Base-by-base conservation (phyloP, 2,113 vertebrate species). In the Xerus inauris region DNA sequence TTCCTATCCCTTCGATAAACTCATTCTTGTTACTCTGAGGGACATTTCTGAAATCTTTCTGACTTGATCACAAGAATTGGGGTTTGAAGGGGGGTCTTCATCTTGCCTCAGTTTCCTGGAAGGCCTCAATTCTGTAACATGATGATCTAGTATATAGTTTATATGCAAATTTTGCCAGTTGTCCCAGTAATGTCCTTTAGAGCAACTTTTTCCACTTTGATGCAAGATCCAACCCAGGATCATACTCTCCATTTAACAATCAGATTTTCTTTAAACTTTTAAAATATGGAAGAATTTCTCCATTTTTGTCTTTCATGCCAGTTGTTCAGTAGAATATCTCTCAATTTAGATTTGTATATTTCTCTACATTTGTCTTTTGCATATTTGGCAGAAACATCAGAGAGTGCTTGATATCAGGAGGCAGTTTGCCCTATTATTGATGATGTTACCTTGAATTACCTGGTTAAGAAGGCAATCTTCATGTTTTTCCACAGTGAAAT, bases 181-280 rank as follows among this genome's bases (percentile, higher is more conserved):
- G 24, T 95, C 30, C 28, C 28, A 64, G 22, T 83, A 75, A 88
- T 47, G 2, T 83, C 47, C 51, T 87, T 72, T 77, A 65, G 26
- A 69, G 82, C 6, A 72, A 87, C 24, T 57, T 83, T 67, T 28
- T 1, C 45, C 30, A 0, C 72, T 84, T 87, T 95, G 84, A 92
- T 69, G 11, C 83, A n/a, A 45, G 51, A 76, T 94, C 38, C 22
- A 91, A 59, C 62, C 77, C 54, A 69, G 49, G 87, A 81, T 75
- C 30, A 88, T 87, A 77, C 1, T 64, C 13, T 9, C 22, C 35
- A 65, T 51, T 87, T 71, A 92, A 22, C 45, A 94, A 59, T 85
- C n/a, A 91, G n/a, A 59, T 95, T 28, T n/a, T 94, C 64, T 82
- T 51, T 81, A 95, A 81, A 40, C 35, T 95, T 94, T 93, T n/a